Evolutionary conservation across 2,113 vertebrate genomes (phyloP).

Genomic region (Corythoichthys intestinalis): DNA sequence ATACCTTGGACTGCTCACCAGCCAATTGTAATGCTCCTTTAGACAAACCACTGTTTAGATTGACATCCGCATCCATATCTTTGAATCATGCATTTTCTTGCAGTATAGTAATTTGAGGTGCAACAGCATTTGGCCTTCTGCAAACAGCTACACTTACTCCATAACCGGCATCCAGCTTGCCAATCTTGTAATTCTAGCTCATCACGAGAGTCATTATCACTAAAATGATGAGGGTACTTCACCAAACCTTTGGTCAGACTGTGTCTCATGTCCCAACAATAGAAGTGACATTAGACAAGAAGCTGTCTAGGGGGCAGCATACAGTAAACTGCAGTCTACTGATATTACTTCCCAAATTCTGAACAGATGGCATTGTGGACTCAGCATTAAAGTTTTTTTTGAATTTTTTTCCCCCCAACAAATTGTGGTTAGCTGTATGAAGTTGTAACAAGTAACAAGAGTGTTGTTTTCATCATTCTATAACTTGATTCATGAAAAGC

Average conservation of each 20-base stretch:
- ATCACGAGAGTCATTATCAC: constrained; percentile 47
- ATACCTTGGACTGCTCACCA: background rate
- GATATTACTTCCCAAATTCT: too few species aligned
- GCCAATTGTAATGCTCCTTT: background rate
- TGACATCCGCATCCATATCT: background rate
- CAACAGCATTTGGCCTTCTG: constrained; percentile 7
- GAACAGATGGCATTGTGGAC: constrained; percentile 2
- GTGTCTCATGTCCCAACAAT: constrained; percentile 51
- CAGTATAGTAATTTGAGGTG: constrained; percentile 5
- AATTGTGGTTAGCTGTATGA: background rate
- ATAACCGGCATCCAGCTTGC: constrained; percentile 24
- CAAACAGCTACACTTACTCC: constrained; percentile 19
- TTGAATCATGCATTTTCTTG: background rate
- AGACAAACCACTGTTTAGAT: background rate
- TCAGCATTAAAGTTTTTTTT: background rate
- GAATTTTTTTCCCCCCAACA: background rate
- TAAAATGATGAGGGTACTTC: constrained; percentile 54
- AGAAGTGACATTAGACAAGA: constrained; percentile 57
- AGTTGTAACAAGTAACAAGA: too few species aligned
- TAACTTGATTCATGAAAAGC: background rate
- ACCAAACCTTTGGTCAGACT: constrained; percentile 39
- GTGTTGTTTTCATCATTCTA: too few species aligned
- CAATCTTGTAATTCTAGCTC: constrained; percentile 42
- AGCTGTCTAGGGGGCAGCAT: constrained; percentile 14
- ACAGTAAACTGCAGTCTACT: background rate